These are phyloP conservation scores for Chrysopa pallens DNA, from an alignment of 1,140 invertebrate genomes.

Conservation along the genomic window DNA sequence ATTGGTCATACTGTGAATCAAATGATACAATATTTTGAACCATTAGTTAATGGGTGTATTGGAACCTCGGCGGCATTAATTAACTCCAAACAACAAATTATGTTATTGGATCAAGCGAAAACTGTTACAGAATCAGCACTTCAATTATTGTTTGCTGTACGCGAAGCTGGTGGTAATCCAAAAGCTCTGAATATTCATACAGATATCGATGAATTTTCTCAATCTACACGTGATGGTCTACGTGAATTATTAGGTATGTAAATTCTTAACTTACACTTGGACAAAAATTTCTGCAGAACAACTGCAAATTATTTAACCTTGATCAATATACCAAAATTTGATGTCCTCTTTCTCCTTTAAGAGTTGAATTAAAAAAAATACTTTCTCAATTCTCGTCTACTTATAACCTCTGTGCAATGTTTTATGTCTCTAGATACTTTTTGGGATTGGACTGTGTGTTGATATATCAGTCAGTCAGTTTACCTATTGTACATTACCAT, in stretches of 20 bases:
- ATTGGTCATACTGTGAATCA: constrained; percentile 77
- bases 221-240: constrained; percentile 61
- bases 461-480: no score
- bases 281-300: no score
- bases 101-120: constrained; percentile 82
- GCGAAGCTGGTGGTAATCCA: constrained; percentile 85
- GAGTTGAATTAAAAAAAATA: no score
- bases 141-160: constrained; percentile 69
- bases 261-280: no score
- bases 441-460: no score
- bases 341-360: no score
- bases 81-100: constrained; percentile 77
- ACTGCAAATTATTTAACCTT: no score
- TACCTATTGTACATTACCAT: no score
- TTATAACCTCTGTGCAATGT: no score
- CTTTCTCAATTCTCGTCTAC: no score
- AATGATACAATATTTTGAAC: constrained; percentile 67
- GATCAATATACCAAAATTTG: no score
- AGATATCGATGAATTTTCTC: constrained; percentile 67
- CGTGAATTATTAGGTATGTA: constrained; percentile 64
- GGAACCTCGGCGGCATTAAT: constrained; percentile 79
- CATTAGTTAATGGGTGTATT: constrained; percentile 63
- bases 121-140: constrained; percentile 82
- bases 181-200: constrained; percentile 60
- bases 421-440: no score